A percentile compares a stretch with the other conserved stretches of the same genome.
Evolutionary conservation across 2,113 vertebrate genomes (phyloP).

Genomic region (Marcusenius ussheri): DNA sequence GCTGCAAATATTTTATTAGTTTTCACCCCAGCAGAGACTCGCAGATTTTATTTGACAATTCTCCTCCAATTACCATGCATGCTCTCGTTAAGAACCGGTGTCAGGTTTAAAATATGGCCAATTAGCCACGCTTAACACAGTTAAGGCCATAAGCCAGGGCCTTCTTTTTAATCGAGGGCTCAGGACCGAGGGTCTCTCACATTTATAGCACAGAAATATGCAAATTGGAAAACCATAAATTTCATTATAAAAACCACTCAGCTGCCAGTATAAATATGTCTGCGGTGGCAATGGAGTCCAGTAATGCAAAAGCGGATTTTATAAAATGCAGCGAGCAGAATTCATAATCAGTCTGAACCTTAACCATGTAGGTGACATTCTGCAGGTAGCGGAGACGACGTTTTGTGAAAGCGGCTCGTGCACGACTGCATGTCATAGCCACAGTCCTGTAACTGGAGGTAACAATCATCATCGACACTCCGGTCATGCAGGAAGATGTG

Average conservation of each 20-base stretch:
- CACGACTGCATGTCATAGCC: not conserved
- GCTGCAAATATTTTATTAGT: not conserved
- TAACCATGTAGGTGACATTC: not conserved
- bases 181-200: not conserved
- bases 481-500: not conserved
- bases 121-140: not conserved
- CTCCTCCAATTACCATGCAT: not conserved
- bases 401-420: not conserved
- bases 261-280: constrained; percentile 7
- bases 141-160: not conserved
- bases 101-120: not conserved
- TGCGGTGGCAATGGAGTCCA: not conserved
- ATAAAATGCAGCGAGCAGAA: not conserved
- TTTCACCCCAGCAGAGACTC: not conserved
- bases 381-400: not conserved
- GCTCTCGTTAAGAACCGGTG: not conserved
- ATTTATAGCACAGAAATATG: constrained; percentile 4
- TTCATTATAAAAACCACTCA: constrained; percentile 2
- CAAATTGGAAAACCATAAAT: constrained; percentile 2
- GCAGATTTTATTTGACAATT: not conserved
- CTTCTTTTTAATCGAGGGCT: not conserved
- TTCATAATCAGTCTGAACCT: not conserved
- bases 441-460: not conserved
- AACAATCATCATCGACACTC: not conserved
- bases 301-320: not conserved